Evolutionary conservation across 2,888 invertebrate genomes (phyloP).

Genomic region (Ptilodon capucinus): DNA sequence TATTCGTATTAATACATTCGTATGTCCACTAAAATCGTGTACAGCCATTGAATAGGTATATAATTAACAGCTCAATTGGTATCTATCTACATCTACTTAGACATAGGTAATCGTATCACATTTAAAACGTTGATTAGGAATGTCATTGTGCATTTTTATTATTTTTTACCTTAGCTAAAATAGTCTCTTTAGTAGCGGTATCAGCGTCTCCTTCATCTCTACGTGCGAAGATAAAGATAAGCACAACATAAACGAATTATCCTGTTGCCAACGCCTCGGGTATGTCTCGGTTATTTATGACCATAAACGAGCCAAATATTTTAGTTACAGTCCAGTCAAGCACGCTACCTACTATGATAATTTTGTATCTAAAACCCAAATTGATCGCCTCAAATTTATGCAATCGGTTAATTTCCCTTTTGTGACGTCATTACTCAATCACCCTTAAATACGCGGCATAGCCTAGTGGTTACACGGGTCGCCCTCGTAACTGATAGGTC

Average conservation of each 20-base stretch:
- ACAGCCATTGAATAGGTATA: no score
- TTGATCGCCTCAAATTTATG: slow-evolving; percentile 51
- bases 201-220: background rate
- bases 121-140: no score
- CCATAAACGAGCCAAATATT: slow-evolving; percentile 6
- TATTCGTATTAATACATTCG: no score
- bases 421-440: slow-evolving; percentile 39
- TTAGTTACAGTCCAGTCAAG: slow-evolving; percentile 13
- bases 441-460: slow-evolving; percentile 30
- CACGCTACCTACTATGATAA: slow-evolving; percentile 48
- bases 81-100: no score
- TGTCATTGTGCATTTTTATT: no score
- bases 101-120: no score
- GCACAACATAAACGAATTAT: background rate
- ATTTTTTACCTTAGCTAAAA: no score
- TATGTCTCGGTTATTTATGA: background rate
- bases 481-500: no score
- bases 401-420: slow-evolving; percentile 40
- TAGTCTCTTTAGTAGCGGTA: no score
- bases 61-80: no score
- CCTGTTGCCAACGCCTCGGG: background rate
- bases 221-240: background rate
- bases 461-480: no score
- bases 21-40: no score
- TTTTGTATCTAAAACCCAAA: slow-evolving; percentile 39